Evolutionary conservation across 2,888 invertebrate species (phyloP), one percentile per base, ranked within the genome.

Genomic region (Drosophila pullipes): DNA sequence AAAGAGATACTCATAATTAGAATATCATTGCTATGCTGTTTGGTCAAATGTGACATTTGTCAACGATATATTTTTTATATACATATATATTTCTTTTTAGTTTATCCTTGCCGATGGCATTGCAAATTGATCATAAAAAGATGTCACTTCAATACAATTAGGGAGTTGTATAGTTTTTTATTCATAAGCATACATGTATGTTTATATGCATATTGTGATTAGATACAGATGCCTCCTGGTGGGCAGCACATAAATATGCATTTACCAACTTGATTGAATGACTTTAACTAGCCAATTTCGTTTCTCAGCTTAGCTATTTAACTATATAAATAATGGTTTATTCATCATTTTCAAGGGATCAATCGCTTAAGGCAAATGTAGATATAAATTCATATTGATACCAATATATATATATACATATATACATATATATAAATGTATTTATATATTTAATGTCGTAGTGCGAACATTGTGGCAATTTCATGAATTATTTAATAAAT

Each of bases 21-120:
- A 72, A 71, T 63, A 72, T 60, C 49, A 70, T 71, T 55, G 63
- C 49, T 28, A 28, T 64, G 54, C 47, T 53, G 47, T 33, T 10
- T 58, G 18, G 25, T 37, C 47, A 49, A 55, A 71, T 55, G 49
- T 71, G 64, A 60, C 35, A 22, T 64, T 58, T 64, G 58, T 30
- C 13, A 53, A 44, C 13, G 2, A 63, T 18, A 58, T 52, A 41
- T 50, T 61, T 35, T 35, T 5, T 16, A 13, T 35, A 35, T 13
- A 5, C 2, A 4, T 13, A 13, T 35, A 35, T 16, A 11, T 11
- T 11, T 44, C 2, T 18, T 39, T 11, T 22, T 11, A 11, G 22
- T 13, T 10, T 37, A 49, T 13, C 9, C 22, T 50, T 5, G 50
- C 28, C 10, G 49, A 18, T 25, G 28, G 28, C 28, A 28, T 18